Percentiles rank a stretch among this genome's conserved stretches.
Conservation (phyloP, 2,797 vertebrate genomes). For the Chiroxiphia lanceolata region DNA sequence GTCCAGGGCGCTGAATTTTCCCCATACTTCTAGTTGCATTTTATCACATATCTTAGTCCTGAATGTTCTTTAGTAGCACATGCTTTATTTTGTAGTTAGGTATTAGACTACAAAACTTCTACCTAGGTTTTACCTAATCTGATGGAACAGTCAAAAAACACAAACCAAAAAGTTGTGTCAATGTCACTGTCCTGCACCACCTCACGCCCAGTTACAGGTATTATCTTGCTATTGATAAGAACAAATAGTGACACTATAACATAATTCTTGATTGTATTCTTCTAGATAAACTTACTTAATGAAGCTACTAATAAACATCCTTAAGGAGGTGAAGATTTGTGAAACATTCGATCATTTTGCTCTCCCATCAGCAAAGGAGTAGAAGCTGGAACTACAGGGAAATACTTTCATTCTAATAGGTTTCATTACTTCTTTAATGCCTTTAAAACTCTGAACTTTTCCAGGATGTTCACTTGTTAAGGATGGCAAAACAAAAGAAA, state of each 20-base stretch:
- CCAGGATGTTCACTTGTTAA: not conserved
- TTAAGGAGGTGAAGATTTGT: not conserved
- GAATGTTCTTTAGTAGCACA: not conserved
- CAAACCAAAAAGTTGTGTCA: not conserved
- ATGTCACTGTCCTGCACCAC: not conserved
- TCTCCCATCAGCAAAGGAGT: not conserved
- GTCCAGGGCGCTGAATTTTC: not conserved
- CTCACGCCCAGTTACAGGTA: not conserved
- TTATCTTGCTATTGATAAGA: not conserved
- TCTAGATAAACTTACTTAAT: not conserved
- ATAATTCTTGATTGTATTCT: not conserved
- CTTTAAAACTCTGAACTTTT: not conserved
- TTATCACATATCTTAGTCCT: not conserved
- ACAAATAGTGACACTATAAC: not conserved
- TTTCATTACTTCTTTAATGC: not conserved
- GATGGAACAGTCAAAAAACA: not conserved
- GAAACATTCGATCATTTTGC: not conserved
- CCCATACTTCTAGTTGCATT: not conserved
- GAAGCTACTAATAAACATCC: not conserved
- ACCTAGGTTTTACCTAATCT: not conserved
- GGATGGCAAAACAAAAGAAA: not conserved
- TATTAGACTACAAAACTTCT: not conserved
- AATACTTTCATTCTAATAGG: not conserved
- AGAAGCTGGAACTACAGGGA: not conserved
- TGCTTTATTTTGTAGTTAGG: not conserved